Base-by-base conservation (phyloP, 53 echinoderm and acorn worm genomes). In the Luidia sarsii region DNA sequence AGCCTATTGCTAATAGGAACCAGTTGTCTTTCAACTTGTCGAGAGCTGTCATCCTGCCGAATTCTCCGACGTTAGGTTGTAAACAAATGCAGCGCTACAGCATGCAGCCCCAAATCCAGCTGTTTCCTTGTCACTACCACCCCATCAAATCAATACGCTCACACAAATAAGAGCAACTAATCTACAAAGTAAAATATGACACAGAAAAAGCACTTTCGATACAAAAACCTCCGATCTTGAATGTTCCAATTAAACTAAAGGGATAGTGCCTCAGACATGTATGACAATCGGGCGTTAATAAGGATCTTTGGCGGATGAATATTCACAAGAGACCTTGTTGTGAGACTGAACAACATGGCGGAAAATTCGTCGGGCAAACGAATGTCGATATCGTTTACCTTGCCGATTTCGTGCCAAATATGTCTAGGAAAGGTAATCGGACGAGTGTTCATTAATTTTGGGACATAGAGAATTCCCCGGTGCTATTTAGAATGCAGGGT, bases 321-420 rank as follows among this genome's bases (percentile, higher is more conserved):
- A 69, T 35, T 68, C 21, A 35, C n/a, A 19, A 33, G 39, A 4
- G 1, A 15, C 19, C 9, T 50, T 15, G 71, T 32, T 71, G 20
- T 29, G 14, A 25, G 56, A 33, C 50, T 36, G 73, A 36, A 61
- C 73, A 87, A 92, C 50, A 92, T 92, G 94, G 88, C 90, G 83
- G 89, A 84, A 73, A 82, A 88, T 62, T 79, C 83, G 60, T 80
- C 83, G 41, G 71, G 75, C 65, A 86, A 77, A 46, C 63, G 70
- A 67, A 82, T 87, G 27, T 82, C 88, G 23, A 90, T 92, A 33
- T 87, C 90, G 13, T 92, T 95, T 85, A 92, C 92, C 28, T 73
- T 95, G 68, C 95, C 95, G 46, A 90, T 95, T 83, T 90, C 95
- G 46, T 95, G 95, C 50, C 95, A 95, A 75, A 92, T 95, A 31